Base-by-base conservation (phyloP, 2,888 invertebrate species). In the Melikaiella ostensackeni region DNA sequence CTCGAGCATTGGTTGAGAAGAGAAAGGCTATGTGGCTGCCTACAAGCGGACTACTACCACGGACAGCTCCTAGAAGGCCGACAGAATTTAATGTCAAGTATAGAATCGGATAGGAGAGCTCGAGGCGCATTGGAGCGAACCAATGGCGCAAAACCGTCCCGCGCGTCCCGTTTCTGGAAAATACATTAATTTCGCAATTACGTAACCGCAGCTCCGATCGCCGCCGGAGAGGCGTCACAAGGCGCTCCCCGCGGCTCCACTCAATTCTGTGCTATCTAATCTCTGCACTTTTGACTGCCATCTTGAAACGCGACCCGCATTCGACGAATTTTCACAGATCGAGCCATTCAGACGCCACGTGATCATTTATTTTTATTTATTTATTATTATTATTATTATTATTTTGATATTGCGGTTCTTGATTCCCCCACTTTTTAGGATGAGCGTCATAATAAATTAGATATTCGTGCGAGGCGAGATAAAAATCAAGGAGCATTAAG, bases 51-150 rank as follows among this genome's bases (percentile, higher is more conserved):
- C 77, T 63, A 74, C 66, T 78, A 76, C 76, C 55, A 78, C 79
- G 77, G 50, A 77, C 79, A 76, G 76, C 76, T 64, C 78, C 84
- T 88, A 86, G 89, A 90, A 90, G 89, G 90, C 90, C 90, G 87
- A 83, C 83, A 85, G 86, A 88, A 89, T 90, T 89, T 91, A 90
- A 91, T 90, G 90, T 89, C 89, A 89, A 90, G 90, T 90, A 89
- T 86, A 85, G 88, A 88, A 88, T 89, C 83, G 86, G 86, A 85
- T 86, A 81, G 79, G 83, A 82, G 83, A 81, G 81, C 78, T 81
- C 73, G 76, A 80, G 75, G 75, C 75, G 77, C 79, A 81, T 81
- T 82, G 77, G 81, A 79, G 84, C 84, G 81, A 84, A 84, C 83
- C 80, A 80, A 80, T 79, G 83, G 84, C 84, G 85, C 85, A 82